These are phyloP conservation scores for Tortrix viridana DNA, from an alignment of 2,888 invertebrate species.

Conservation along the genomic window DNA sequence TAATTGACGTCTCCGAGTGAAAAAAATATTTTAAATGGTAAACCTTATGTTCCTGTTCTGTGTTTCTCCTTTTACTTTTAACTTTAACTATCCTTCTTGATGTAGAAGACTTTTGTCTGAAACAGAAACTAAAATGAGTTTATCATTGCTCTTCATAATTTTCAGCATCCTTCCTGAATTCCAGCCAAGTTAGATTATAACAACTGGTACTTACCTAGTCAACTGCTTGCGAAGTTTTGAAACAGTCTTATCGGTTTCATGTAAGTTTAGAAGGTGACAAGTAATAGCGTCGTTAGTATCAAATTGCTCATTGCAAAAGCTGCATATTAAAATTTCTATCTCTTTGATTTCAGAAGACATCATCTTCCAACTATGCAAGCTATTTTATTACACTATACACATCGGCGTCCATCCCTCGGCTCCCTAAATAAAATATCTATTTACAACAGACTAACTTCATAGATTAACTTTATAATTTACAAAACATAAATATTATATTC, in stretches of 20 bases:
- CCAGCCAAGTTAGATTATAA: no score
- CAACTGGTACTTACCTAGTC: constrained; percentile 6
- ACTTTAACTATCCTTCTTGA: constrained; percentile 3
- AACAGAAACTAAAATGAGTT: constrained; percentile 4
- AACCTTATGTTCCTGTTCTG: constrained; percentile 15
- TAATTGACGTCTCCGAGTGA: neutral
- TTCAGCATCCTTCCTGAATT: no score
- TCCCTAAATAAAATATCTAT: no score
- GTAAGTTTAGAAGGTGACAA: constrained; percentile 34
- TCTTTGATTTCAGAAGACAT: constrained; percentile 21
- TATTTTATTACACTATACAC: neutral
- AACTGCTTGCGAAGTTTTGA: constrained; percentile 23
- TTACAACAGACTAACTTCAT: neutral
- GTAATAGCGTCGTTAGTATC: constrained; percentile 26
- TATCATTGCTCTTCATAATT: no score
- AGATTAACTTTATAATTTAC: no score
- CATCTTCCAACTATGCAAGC: neutral
- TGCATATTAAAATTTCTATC: constrained; percentile 33
- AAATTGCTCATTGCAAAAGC: constrained; percentile 35
- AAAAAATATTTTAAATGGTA: neutral
- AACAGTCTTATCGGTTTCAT: constrained; percentile 25
- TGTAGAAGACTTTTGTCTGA: constrained; percentile 14
- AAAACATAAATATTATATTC: neutral
- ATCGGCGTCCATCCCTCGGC: no score
- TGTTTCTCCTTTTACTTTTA: neutral